Conservation (phyloP, 2,797 vertebrate species). For the Tokudaia tokunoshimensis region DNA sequence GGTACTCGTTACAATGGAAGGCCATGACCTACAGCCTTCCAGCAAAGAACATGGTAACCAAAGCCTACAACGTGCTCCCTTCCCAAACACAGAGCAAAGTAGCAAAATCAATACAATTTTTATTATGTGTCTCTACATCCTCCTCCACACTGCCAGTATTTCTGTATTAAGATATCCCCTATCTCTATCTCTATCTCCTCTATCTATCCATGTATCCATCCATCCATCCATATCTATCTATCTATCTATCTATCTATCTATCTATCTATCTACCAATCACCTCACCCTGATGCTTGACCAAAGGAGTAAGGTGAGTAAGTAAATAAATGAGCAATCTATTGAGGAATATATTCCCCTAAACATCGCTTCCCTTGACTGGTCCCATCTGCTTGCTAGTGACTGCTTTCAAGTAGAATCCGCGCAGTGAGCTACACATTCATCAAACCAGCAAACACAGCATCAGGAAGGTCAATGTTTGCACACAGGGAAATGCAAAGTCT, state of each 20-base stretch:
- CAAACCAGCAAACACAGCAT: not conserved
- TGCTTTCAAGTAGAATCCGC: not conserved
- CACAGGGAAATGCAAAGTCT: not conserved
- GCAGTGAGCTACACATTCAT: not conserved
- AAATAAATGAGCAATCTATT: not conserved
- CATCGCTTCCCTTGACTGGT: not conserved
- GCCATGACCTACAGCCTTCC: not conserved
- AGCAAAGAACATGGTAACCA: not conserved
- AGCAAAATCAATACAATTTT: conserved; percentile 5
- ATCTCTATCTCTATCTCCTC: no score
- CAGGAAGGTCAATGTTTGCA: not conserved
- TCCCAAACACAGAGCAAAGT: not conserved
- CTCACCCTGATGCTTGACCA: not conserved
- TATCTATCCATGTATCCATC: no score
- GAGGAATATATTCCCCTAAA: not conserved
- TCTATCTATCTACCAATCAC: not conserved
- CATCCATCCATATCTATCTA: no score
- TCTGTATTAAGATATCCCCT: not conserved
- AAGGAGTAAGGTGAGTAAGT: not conserved
- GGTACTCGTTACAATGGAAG: not conserved
- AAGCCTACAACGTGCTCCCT: not conserved
- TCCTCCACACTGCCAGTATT: not conserved
- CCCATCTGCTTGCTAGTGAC: not conserved
- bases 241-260: no score
- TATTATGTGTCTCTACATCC: not conserved